Conservation (phyloP, 2,113 vertebrate genomes). For the Alethe castanea region DNA sequence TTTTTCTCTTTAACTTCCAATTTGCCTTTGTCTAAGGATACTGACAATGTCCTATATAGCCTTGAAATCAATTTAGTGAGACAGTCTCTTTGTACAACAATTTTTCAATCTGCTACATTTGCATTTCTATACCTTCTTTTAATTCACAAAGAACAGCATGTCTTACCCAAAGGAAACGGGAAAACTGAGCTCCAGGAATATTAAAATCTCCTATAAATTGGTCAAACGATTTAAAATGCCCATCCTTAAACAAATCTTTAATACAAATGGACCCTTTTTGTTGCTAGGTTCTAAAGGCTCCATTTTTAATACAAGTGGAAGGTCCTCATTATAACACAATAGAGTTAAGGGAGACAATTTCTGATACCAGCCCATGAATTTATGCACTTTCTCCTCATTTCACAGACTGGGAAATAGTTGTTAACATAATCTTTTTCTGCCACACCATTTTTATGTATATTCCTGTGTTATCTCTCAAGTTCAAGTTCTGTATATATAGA, state of each 20-base stretch:
- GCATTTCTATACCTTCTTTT: slow-evolving; percentile 75
- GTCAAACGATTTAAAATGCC: slow-evolving; percentile 62
- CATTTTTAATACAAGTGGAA: slow-evolving; percentile 62
- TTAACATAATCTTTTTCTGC: slow-evolving; percentile 61
- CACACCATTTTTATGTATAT: slow-evolving; percentile 45
- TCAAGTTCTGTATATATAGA: background rate
- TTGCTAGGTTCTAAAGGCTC: slow-evolving; percentile 57
- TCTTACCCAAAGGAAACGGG: slow-evolving; percentile 23
- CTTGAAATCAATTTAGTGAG: slow-evolving; percentile 76
- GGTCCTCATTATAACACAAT: slow-evolving; percentile 69
- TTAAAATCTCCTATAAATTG: slow-evolving; percentile 60
- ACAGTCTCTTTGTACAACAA: slow-evolving; percentile 58
- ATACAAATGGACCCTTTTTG: slow-evolving; percentile 65
- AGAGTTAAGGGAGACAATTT: slow-evolving; percentile 69
- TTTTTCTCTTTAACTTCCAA: slow-evolving; percentile 59
- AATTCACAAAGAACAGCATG: slow-evolving; percentile 67
- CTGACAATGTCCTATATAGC: slow-evolving; percentile 59
- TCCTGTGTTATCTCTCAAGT: slow-evolving; percentile 42
- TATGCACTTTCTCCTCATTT: slow-evolving; percentile 61
- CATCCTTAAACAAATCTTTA: slow-evolving; percentile 63
- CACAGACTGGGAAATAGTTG: slow-evolving; percentile 59
- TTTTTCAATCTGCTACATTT: slow-evolving; percentile 73
- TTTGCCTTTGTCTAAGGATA: slow-evolving; percentile 66
- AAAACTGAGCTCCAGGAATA: slow-evolving; percentile 63
- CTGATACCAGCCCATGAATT: slow-evolving; percentile 70